Base-by-base conservation (phyloP, 2,797 vertebrate species). In the Lophotriccus pileatus region DNA sequence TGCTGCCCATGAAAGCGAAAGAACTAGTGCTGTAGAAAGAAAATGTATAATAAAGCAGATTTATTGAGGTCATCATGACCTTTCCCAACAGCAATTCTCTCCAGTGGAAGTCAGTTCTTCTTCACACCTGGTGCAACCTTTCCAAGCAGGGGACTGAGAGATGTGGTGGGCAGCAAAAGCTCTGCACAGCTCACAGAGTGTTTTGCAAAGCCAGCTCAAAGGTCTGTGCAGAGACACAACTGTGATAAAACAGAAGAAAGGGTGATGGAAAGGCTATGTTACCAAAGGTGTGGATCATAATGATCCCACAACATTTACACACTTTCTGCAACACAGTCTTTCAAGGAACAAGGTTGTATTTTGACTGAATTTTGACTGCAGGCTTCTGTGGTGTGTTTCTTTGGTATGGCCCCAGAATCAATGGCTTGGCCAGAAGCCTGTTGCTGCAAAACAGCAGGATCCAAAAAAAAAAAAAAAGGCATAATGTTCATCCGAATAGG, bases 241-340 rank as follows among this genome's bases (percentile, higher is more conserved):
- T 88, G 37, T 43, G 96, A 97, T 91, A 93, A 96, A 63, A 19
- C 32, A 93, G 73, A 84, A 81, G 53, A 16, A 13, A 76, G 74
- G 84, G 44, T 46, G 44, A 72, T 19, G 1, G 0, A 47, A 79
- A 81, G 47, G 20, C 55, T 3, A 7, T 1, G 2, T 49, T 39
- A n/a, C 36, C 25, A 52, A 91, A 95, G 73, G 52, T 64, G 37
- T 58, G 75, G 72, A 58, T 77, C 79, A 76, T 0, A 28, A 8
- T 2, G 16, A 84, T 30, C 68, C 58, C 49, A 64, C 60, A 89
- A 53, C 41, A 24, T 20, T 22, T 55, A 44, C 37, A 60, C 36
- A 24, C 37, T 74, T 95, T 75, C 75, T 89, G 82, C 23, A 67
- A 47, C 22, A n/a, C 20, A 20, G 2, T 13, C 52, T 75, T 64